Conservation (phyloP, 2,797 vertebrate genomes). For the Rhyacichthys aspro region DNA sequence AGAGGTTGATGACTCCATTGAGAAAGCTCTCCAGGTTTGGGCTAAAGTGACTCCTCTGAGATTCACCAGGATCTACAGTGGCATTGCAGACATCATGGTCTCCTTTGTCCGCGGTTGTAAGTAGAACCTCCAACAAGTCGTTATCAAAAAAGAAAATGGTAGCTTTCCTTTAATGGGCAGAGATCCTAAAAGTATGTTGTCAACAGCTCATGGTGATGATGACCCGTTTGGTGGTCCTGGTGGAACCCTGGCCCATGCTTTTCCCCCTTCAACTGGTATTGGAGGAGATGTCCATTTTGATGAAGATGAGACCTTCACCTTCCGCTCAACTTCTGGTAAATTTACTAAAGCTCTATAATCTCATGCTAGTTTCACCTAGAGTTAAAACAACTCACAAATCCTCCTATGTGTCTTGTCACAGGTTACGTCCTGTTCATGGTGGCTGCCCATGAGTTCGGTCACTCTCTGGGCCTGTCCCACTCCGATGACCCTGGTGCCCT, state of each 20-base stretch:
- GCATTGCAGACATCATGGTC: constrained; percentile 90
- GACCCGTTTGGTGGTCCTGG: constrained; percentile 85
- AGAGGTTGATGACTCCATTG: constrained; percentile 86
- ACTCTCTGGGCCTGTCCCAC: constrained; percentile 77
- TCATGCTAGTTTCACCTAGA: no score
- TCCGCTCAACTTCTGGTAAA: constrained; percentile 60
- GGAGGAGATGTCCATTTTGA: constrained; percentile 94
- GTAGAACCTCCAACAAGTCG: constrained; percentile 57
- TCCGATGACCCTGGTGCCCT: constrained; percentile 72
- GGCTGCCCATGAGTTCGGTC: constrained; percentile 82
- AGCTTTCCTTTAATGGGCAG: no score
- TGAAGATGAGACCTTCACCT: constrained; percentile 85
- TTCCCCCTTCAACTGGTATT: constrained; percentile 66
- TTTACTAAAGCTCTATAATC: neutral
- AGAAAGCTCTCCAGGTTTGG: constrained; percentile 88
- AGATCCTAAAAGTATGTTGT: neutral
- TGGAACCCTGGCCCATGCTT: constrained; percentile 85
- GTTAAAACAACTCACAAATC: neutral
- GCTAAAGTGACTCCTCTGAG: constrained; percentile 86
- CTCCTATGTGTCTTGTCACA: constrained; percentile 27
- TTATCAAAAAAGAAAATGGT: no score
- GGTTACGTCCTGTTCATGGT: constrained; percentile 78
- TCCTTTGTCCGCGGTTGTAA: constrained; percentile 85
- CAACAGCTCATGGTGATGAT: constrained; percentile 84
- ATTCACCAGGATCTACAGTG: constrained; percentile 83